These are phyloP conservation scores for Pseudeuparius sepicola DNA, from an alignment of 2,888 invertebrate species.

Conservation along the genomic window DNA sequence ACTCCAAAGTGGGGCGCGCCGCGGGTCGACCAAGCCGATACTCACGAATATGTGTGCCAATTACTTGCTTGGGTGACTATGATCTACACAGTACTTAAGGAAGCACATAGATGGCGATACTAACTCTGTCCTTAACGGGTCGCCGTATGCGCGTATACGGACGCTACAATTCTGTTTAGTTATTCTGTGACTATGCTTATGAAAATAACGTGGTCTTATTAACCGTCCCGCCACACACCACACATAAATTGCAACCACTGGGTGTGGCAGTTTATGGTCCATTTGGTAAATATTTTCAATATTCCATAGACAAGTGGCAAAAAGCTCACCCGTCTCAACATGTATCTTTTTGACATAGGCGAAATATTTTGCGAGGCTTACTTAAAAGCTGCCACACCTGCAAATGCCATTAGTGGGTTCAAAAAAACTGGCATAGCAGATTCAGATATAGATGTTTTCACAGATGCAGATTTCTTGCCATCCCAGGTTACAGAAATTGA, in stretches of 20 bases:
- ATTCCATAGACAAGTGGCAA: constrained; percentile 12
- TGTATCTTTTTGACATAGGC: constrained; percentile 9
- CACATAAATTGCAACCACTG: constrained; percentile 11
- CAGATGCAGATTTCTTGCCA: constrained; percentile 1
- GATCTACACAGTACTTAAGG: too few relatives aligned
- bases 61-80: too few relatives aligned
- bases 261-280: constrained; percentile 11
- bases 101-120: too few relatives aligned
- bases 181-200: constrained; percentile 11
- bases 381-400: constrained; percentile 11
- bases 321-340: constrained; percentile 12
- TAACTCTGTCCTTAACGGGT: too few relatives aligned
- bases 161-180: too few relatives aligned
- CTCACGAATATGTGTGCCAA: too few relatives aligned
- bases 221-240: constrained; percentile 12
- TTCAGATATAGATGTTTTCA: constrained; percentile 5
- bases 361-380: constrained; percentile 10
- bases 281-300: constrained; percentile 13
- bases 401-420: constrained; percentile 7
- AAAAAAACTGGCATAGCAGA: not conserved
- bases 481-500: too few relatives aligned
- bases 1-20: too few relatives aligned
- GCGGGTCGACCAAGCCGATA: too few relatives aligned
- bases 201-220: constrained; percentile 12
- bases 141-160: too few relatives aligned